phyloP scores from a whole-genome alignment of 2,888 invertebrate species.

The Noctua comes region DNA sequence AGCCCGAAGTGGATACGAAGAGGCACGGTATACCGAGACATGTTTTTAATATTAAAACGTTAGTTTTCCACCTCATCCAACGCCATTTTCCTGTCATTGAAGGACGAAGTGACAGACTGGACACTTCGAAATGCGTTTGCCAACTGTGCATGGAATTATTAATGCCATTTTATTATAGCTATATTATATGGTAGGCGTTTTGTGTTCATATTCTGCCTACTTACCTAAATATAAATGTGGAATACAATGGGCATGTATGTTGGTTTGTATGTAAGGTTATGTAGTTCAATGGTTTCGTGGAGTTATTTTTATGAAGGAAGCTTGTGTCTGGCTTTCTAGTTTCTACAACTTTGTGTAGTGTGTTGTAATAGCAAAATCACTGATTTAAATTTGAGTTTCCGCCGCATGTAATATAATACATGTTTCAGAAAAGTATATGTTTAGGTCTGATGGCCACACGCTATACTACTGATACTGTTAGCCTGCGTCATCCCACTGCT shows the following conservation, averaged over 20 bases:
- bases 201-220: conserved; percentile 71
- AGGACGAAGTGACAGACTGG: conserved; percentile 78
- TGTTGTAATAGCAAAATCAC: background rate
- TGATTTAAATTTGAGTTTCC: background rate
- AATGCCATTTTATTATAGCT: conserved; percentile 74
- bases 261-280: conserved; percentile 47
- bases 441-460: background rate
- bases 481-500: too few species aligned
- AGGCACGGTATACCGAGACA: conserved; percentile 67
- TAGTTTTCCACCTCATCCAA: conserved; percentile 81
- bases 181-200: conserved; percentile 65
- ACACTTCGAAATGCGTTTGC: conserved; percentile 79
- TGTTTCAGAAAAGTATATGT: background rate
- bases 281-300: conserved; percentile 52
- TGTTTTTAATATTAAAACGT: conserved; percentile 80
- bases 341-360: background rate
- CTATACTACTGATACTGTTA: too few species aligned
- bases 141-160: conserved; percentile 76
- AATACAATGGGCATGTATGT: conserved; percentile 58
- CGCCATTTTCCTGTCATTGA: conserved; percentile 84
- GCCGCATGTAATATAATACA: background rate
- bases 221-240: conserved; percentile 71
- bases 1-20: conserved; percentile 61
- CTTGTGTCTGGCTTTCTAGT: conserved; percentile 27
- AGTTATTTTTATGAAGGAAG: conserved; percentile 48